Base-by-base conservation (phyloP, 1,140 invertebrate genomes). In the Bombus balteatus region DNA sequence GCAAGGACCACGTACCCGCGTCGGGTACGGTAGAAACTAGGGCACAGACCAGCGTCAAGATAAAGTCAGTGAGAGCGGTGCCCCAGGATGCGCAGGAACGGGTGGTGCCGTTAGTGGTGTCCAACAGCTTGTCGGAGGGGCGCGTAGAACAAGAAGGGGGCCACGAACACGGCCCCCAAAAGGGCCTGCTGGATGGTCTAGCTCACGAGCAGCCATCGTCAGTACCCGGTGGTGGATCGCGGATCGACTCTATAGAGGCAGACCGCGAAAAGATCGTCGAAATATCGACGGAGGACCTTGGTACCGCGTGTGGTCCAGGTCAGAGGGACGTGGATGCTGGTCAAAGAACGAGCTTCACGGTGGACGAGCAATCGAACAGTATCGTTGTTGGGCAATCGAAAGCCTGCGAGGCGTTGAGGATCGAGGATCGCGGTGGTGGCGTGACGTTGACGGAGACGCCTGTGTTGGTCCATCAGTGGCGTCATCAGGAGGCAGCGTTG, bases 21-120 rank as follows among this genome's bases (percentile, higher is more conserved):
- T 70, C 62, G 92, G 92, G 92, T 93, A 92, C 92, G 92, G 68
- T 91, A 92, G 72, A 89, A 82, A 88, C 86, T 91, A 72, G 90
- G 91, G 68, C 72, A 88, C 59, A 84, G 86, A 90, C 89, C 91
- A 93, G 91, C 93, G 93, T 93, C 93, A 94, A 94, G 92, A 94
- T 94, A 94, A 94, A 89, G 92, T 91, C 90, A 90, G 90, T 86
- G 89, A 70, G 87, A 81, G 89, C 88, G 87, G 87, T 87, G 83
- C 71, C 66, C 68, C 88, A 91, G 88, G 92, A 94, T 94, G 93
- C 91, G 92, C 90, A 85, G 91, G 92, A 93, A 88, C 92, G 90
- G 89, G 91, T 88, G 84, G 86, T 88, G 92, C 82, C 92, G 93
- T 92, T 94, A 94, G 93, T 93, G 90, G 91, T 92, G 88, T 87